phyloP scores from a whole-genome alignment of 64 coral and sea anemone species.

The Actinia tenebrosa region DNA sequence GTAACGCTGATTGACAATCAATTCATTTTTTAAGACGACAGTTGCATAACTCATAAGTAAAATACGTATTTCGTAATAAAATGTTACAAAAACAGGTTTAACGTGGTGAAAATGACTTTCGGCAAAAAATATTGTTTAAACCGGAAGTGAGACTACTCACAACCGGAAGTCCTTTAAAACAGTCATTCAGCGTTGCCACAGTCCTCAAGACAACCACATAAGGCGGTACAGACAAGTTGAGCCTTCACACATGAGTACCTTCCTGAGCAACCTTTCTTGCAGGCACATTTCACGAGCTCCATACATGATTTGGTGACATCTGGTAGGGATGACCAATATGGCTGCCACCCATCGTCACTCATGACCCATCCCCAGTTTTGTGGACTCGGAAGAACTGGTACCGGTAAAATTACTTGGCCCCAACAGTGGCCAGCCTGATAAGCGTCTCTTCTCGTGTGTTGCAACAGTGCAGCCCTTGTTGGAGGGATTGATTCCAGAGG shows the following conservation, averaged over 20 bases:
- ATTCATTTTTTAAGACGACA: background rate
- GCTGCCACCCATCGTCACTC: conserved; percentile 44
- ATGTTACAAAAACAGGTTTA: background rate
- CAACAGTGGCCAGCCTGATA: conserved; percentile 32
- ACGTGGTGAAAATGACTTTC: background rate
- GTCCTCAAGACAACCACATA: conserved; percentile 27
- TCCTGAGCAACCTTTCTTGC: conserved; percentile 43
- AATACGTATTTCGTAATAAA: background rate
- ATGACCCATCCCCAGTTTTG: conserved; percentile 44
- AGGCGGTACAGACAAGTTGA: conserved; percentile 11
- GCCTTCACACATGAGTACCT: conserved; percentile 34
- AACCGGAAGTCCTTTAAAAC: conserved; percentile 4
- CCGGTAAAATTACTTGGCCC: conserved; percentile 41
- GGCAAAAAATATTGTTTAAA: conserved; percentile 1
- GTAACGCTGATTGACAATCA: background rate
- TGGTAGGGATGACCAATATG: conserved; percentile 50
- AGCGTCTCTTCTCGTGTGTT: background rate
- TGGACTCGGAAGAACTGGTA: conserved; percentile 53
- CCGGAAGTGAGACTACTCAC: conserved; percentile 9
- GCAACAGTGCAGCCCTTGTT: background rate
- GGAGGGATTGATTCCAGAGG: conserved; percentile 10
- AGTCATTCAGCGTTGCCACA: conserved; percentile 20
- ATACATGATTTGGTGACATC: conserved; percentile 44
- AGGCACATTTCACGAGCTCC: conserved; percentile 52
- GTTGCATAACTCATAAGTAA: background rate